Percentiles rank a stretch among this genome's conserved stretches.
Evolutionary conservation across 2,113 vertebrate genomes (phyloP).

Genomic region (Rafetus swinhoei): DNA sequence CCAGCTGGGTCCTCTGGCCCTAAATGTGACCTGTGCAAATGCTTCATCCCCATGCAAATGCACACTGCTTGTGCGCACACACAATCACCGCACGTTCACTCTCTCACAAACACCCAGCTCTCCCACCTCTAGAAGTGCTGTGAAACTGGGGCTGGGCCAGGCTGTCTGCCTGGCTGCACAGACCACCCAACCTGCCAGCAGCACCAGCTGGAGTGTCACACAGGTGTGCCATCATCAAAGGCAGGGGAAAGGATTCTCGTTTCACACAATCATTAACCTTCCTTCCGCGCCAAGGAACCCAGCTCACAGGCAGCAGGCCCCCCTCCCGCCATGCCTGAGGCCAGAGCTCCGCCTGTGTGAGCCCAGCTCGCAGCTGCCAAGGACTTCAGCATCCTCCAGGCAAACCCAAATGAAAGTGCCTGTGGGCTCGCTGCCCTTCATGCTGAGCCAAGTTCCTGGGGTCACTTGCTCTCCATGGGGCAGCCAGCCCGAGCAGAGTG

Average conservation of each 20-base stretch:
- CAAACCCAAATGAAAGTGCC: neutral
- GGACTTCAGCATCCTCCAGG: neutral
- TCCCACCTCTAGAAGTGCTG: neutral
- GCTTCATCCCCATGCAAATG: neutral
- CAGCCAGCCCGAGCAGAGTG: neutral
- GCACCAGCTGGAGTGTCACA: neutral
- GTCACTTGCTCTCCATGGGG: neutral
- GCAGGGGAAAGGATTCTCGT: neutral
- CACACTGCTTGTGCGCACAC: no score
- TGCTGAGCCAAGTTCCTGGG: neutral
- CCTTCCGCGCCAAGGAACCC: neutral
- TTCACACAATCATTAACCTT: conserved; percentile 38
- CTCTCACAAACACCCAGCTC: neutral
- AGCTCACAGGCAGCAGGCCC: neutral
- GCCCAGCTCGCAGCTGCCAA: neutral
- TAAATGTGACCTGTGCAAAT: neutral
- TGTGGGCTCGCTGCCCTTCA: neutral
- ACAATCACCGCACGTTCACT: no score
- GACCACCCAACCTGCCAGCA: neutral
- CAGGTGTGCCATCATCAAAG: neutral
- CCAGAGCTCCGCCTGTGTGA: neutral
- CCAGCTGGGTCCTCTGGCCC: no score
- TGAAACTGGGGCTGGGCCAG: neutral
- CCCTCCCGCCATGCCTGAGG: neutral
- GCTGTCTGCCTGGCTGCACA: neutral